Evolutionary conservation across 2,113 vertebrate species (phyloP), one percentile per base, ranked within the genome.

Genomic region (Dendropsophus ebraccatus): DNA sequence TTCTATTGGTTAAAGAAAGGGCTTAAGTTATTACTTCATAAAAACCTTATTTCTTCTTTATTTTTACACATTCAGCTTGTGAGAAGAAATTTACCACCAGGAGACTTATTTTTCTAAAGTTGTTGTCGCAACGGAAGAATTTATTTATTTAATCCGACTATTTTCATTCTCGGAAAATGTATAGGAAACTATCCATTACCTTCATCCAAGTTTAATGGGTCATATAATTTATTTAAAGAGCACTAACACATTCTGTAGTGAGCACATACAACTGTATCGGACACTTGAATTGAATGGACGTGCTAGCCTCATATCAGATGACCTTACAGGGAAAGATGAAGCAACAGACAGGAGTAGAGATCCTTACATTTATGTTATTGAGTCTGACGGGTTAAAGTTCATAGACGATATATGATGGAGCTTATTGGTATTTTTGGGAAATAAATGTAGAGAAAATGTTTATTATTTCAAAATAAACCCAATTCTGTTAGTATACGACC

Each of bases 161-260:
- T 25, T 45, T 19, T 83, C 30, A 56, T 74, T 8, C 50, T 54
- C 35, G 30, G 50, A 67, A 74, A 83, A 83, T 73, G 52, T 74
- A 74, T 25, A 83, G 50, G 35, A 74, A 83, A 83, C 82, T 83
- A 73, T 83, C 82, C 69, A 83, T 83, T 74, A 74, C 82, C 50
- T 83, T 83, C 82, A 83, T 74, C 23, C 32, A 83, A 83, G 74
- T 83, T 83, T 83, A 45, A 83, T 83, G 69, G 13, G 30, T 58
- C 32, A 16, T 45, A 83, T 83, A 50, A 74, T 73, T 83, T 83
- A 83, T 83, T 83, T 83, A 83, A 70, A 83, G 50, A 28, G 58
- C 62, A 49, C 58, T 32, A 82, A 47, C 80, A 67, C 25, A 52
- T n/a, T 74, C 67, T 73, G 67, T 30, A 73, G 49, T 58, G 32